Evolutionary conservation across 2,888 invertebrate species (phyloP).

Genomic region (Luperina nickerlii): DNA sequence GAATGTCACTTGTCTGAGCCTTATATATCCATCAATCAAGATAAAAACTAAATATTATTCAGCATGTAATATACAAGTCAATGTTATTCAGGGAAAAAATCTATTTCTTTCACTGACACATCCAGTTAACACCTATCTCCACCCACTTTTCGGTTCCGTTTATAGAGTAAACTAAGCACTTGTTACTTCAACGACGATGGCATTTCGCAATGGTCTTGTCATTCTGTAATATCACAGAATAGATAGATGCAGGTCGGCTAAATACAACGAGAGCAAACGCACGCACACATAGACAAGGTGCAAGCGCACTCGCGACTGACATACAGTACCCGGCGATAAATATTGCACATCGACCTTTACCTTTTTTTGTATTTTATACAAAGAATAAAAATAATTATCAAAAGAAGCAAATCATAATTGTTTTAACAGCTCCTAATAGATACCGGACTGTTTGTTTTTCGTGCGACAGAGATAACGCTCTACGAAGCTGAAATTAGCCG

Average conservation of each 20-base stretch:
- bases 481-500: too few species aligned
- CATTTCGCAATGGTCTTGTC: slow-evolving; percentile 61
- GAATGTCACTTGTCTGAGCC: neutral
- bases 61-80: neutral
- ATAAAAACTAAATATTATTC: neutral
- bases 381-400: too few species aligned
- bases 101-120: neutral
- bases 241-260: neutral
- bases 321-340: too few species aligned
- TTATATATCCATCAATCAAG: neutral
- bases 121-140: slow-evolving; percentile 45
- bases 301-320: neutral
- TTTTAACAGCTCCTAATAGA: too few species aligned
- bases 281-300: neutral
- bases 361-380: too few species aligned
- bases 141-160: slow-evolving; percentile 60
- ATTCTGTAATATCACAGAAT: slow-evolving; percentile 9
- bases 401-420: too few species aligned
- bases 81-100: neutral
- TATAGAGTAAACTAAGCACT: slow-evolving; percentile 63
- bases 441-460: too few species aligned
- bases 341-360: too few species aligned
- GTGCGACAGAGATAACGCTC: too few species aligned
- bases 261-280: neutral
- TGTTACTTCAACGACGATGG: slow-evolving; percentile 57